Evolutionary conservation across 2,113 vertebrate genomes (phyloP).

Genomic region (Leptosomus discolor): DNA sequence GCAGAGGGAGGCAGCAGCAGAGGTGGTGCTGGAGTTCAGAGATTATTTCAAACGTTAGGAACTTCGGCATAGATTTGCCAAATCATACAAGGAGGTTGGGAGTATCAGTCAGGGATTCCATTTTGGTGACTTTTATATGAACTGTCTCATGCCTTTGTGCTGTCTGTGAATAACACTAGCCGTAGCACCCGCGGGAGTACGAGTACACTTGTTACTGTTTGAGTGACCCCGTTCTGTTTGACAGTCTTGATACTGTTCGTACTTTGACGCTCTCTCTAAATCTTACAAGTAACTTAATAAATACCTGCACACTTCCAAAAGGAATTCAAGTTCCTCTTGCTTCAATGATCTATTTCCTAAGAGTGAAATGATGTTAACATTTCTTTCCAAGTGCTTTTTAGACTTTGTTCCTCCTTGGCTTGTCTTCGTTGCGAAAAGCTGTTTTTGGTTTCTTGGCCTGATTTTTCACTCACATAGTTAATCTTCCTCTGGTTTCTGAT

Average conservation of each 20-base stretch:
- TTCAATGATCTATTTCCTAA: conserved; percentile 6
- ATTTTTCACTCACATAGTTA: conserved; percentile 60
- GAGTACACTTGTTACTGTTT: not conserved
- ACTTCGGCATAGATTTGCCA: not conserved
- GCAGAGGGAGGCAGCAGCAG: not conserved
- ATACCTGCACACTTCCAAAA: not conserved
- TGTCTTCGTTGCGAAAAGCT: conserved; percentile 29
- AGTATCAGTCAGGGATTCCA: not conserved
- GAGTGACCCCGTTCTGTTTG: not conserved
- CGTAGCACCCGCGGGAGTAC: not conserved
- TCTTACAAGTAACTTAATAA: not conserved
- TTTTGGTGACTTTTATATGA: not conserved
- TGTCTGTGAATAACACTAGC: not conserved
- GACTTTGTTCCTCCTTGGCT: conserved; percentile 29
- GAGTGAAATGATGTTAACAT: conserved; percentile 4
- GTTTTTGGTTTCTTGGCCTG: conserved; percentile 53
- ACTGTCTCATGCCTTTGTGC: not conserved
- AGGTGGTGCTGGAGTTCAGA: not conserved
- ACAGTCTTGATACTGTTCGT: not conserved
- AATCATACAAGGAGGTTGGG: not conserved
- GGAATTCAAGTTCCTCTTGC: not conserved
- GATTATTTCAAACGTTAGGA: not conserved
- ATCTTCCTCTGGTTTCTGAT: conserved; percentile 50
- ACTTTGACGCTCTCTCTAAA: not conserved
- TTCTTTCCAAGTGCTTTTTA: conserved; percentile 41